Base-by-base conservation (phyloP, 2,113 vertebrate genomes). In the Colaptes auratus region DNA sequence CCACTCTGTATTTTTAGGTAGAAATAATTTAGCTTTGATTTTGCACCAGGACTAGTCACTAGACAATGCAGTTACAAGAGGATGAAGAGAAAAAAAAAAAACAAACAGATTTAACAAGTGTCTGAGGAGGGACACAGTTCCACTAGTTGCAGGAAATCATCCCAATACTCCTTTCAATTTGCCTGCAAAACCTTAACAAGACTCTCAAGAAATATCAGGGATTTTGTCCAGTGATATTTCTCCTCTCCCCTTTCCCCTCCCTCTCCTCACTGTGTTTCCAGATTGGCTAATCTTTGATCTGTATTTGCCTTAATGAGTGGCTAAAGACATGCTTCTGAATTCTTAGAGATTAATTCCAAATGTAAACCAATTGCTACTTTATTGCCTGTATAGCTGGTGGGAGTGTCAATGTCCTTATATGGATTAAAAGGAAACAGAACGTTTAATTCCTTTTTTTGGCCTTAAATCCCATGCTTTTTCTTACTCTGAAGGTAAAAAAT, bases 331-430 rank as follows among this genome's bases (percentile, higher is more conserved):
- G 50, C 53, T 77, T 63, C 89, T 67, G 80, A 30, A 30, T 58
- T 91, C 98, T 97, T 94, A 39, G 72, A 85, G 77, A 77, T 77
- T 79, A 92, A 96, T 96, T 97, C 94, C 96, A 97, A 97, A 73
- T 82, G 42, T 69, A 91, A 89, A 91, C 52, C 59, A 86, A 79
- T 35, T 79, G 39, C 36, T 79, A 89, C 82, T 92, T 82, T 69
- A 59, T 76, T 86, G 31, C 5, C 60, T 60, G 9, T 42, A 70
- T 86, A 65, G 18, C 11, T 72, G 17, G 27, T 61, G 61, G 44
- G 50, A 91, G 24, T 70, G 15, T 69, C 80, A 44, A 18, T 42
- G 8, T 35, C 58, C 36, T 83, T 75, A 31, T 7, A 63, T 13
- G 28, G 50, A 35, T 91, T 64, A 69, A 44, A 58, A 81, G 42